phyloP scores from a whole-genome alignment of 2,113 vertebrate species.

The Loxodonta africana region DNA sequence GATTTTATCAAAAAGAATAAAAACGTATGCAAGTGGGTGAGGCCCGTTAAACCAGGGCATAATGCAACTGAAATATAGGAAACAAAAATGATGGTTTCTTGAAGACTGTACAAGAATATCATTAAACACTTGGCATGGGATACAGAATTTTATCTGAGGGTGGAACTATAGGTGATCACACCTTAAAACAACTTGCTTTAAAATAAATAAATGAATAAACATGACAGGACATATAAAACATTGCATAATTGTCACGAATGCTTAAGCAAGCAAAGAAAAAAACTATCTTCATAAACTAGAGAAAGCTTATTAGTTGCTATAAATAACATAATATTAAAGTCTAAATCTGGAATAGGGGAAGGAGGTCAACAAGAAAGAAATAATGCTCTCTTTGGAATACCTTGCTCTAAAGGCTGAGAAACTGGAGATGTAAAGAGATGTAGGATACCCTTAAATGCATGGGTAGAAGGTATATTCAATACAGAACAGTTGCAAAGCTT shows the following conservation, averaged over 20 bases:
- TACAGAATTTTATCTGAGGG: background rate
- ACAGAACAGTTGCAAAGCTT: background rate
- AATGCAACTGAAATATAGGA: background rate
- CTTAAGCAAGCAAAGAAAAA: background rate
- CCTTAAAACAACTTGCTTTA: background rate
- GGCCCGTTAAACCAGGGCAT: background rate
- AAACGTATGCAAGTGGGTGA: background rate
- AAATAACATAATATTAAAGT: background rate
- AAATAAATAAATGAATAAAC: background rate
- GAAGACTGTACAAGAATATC: background rate
- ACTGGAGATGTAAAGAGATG: background rate
- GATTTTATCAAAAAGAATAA: background rate
- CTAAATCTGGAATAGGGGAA: background rate
- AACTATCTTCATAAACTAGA: background rate
- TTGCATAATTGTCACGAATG: background rate
- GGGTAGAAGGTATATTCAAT: background rate
- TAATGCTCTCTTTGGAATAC: background rate
- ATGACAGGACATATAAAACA: background rate
- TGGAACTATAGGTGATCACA: background rate
- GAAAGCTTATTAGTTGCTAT: background rate
- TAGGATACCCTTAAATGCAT: background rate
- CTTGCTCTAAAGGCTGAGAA: too few relatives aligned
- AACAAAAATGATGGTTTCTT: constrained; percentile 27
- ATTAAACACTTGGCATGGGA: background rate
- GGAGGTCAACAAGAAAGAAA: background rate